Base-by-base conservation (phyloP, 2,888 invertebrate species). In the Acleris cristana region DNA sequence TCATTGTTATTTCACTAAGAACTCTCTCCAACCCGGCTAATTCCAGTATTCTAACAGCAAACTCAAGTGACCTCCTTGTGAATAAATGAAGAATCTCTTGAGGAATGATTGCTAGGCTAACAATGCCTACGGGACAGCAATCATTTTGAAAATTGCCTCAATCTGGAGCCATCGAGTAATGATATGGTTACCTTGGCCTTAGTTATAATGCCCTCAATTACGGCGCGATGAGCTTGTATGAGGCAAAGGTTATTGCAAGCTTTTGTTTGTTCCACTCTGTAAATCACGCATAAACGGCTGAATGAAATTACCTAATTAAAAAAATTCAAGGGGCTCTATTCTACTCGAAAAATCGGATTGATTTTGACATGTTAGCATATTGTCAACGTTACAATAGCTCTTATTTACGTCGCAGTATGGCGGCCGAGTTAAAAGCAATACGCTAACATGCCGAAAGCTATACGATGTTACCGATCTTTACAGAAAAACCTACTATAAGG, bases 1-100 rank as follows among this genome's bases (percentile, higher is more conserved):
- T 74, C 75, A 77, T 78, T 77, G 75, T 79, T 76, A 70, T 59
- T 74, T 71, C 60, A 60, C 71, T 74, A 79, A 78, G 77, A 79
- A 77, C 75, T 70, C 70, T 70, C 70, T 73, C 72, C 71, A 70
- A 66, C 68, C 54, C n/a, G 40, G 16, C 44, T 53, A 18, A 52
- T 55, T 59, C 23, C 56, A 55, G 19, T 62, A 18, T 52, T 52
- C 52, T 61, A 53, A 14, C 18, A 34, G 51, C 26, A 45, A 52
- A 66, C 21, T 53, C 45, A 45, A 60, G 60, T 30, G 56, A 51
- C 61, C 66, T 52, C 19, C 57, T 45, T 57, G 12, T 66, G 48
- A 62, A 62, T 62, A 58, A 62, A 57, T 58, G 53, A 67, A 49
- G 23, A 53, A 48, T 34, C 49, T 51, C 49, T 26, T 12, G 19